Percentiles rank a stretch among this genome's conserved stretches.
These are phyloP conservation scores for Amphimedon queenslandica DNA, from an alignment of 37 sponge, comb jelly and placozoan genomes.

Conservation along the genomic window DNA sequence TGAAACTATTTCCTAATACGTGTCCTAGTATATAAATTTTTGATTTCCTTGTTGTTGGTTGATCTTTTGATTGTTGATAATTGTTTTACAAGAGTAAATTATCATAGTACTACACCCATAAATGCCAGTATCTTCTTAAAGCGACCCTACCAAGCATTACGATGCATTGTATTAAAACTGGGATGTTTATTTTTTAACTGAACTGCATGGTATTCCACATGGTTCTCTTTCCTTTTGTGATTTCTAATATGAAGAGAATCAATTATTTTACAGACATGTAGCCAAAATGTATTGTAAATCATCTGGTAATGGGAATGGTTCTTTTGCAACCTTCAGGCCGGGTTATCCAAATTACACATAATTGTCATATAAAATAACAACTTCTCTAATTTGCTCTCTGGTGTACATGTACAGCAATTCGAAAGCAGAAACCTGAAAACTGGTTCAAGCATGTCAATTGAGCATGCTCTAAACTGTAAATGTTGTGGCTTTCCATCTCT, in stretches of 20 bases:
- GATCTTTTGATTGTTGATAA: too few species aligned
- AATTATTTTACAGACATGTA: constrained; percentile 10
- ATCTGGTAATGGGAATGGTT: constrained; percentile 9
- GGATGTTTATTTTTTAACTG: constrained; percentile 2
- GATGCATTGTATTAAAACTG: constrained; percentile 1
- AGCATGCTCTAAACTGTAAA: too few species aligned
- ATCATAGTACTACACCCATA: too few species aligned
- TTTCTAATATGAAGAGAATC: background rate
- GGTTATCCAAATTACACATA: constrained; percentile 1
- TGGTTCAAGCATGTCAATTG: too few species aligned
- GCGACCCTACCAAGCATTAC: constrained; percentile 47
- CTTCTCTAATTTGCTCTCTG: constrained; percentile 1
- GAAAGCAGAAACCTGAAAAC: too few species aligned
- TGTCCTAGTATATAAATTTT: too few species aligned
- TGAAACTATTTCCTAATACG: too few species aligned
- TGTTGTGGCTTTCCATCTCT: too few species aligned
- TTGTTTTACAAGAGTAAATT: too few species aligned
- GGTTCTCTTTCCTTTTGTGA: constrained; percentile 1
- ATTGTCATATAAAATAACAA: constrained; percentile 4
- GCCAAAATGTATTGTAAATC: background rate
- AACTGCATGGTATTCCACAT: background rate
- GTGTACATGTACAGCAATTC: too few species aligned
- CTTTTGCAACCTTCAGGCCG: background rate
- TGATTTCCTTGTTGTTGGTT: too few species aligned
- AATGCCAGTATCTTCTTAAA: constrained; percentile 25